Evolutionary conservation across 2,113 vertebrate species (phyloP).

Genomic region (Pagrus major): DNA sequence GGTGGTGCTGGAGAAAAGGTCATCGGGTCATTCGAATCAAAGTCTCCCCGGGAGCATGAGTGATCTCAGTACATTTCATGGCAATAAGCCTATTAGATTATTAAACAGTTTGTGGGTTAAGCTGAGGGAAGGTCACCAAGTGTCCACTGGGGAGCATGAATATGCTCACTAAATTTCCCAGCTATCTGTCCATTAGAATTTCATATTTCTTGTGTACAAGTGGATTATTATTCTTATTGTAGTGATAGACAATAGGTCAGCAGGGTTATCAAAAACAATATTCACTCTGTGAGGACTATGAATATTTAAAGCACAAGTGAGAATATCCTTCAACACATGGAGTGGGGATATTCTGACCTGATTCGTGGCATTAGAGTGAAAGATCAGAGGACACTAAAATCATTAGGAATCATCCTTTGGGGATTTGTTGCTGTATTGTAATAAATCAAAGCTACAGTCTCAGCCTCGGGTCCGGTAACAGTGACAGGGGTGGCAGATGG

Average conservation of each 20-base stretch:
- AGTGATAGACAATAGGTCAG: not conserved
- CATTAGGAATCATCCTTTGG: not conserved
- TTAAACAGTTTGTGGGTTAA: not conserved
- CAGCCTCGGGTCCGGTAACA: slow-evolving; percentile 8
- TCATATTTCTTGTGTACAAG: not conserved
- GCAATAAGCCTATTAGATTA: slow-evolving; percentile 14
- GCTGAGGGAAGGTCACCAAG: slow-evolving; percentile 3
- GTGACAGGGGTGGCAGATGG: slow-evolving; percentile 33
- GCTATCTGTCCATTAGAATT: not conserved
- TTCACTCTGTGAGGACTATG: not conserved
- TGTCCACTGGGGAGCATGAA: slow-evolving; percentile 10
- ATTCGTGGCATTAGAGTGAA: not conserved
- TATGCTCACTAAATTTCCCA: not conserved
- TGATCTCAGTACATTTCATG: not conserved
- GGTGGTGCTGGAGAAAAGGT: slow-evolving; percentile 27
- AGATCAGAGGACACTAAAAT: slow-evolving; percentile 3
- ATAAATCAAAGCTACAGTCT: slow-evolving; percentile 27
- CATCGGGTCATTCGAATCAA: slow-evolving; percentile 21
- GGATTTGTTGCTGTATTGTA: not conserved
- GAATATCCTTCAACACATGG: not conserved
- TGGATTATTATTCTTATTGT: not conserved
- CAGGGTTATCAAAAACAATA: not conserved
- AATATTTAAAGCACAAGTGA: slow-evolving; percentile 19
- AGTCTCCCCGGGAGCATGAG: not conserved
- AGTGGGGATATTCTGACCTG: not conserved